phyloP scores from a whole-genome alignment of 1,140 invertebrate genomes.

The Acromyrmex echinatior region DNA sequence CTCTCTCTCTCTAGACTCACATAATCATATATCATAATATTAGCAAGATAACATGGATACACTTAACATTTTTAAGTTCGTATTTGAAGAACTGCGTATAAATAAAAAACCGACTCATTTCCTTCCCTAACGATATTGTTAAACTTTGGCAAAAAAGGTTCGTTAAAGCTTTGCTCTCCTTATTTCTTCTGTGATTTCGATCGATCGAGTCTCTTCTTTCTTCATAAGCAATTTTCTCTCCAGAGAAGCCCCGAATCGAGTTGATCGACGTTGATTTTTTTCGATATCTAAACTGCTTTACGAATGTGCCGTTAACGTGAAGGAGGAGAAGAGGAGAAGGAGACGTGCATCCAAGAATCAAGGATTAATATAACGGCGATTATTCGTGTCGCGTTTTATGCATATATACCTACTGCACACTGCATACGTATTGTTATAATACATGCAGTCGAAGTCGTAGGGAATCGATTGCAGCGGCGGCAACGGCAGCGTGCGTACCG shows the following conservation, averaged over 20 bases:
- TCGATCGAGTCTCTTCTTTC: not conserved
- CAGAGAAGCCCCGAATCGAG: not conserved
- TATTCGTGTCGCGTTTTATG: not conserved
- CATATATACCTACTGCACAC: not conserved
- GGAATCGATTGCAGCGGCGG: constrained; percentile 68
- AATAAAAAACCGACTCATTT: not conserved
- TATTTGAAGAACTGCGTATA: not conserved
- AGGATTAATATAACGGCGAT: too few relatives aligned
- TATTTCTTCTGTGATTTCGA: not conserved
- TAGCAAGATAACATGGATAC: not conserved
- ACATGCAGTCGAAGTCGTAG: constrained; percentile 5
- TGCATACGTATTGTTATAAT: too few relatives aligned
- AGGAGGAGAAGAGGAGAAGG: not conserved
- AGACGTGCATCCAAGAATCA: not conserved
- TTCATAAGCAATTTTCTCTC: not conserved
- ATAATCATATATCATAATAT: not conserved
- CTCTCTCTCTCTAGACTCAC: not conserved
- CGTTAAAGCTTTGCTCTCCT: not conserved
- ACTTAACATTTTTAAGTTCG: not conserved
- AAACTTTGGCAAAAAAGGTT: not conserved
- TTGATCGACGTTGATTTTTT: not conserved
- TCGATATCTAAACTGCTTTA: not conserved
- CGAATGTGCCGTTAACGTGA: not conserved
- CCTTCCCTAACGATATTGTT: not conserved
- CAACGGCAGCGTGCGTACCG: constrained; percentile 49